Conservation (phyloP, 2,797 vertebrate species). For the Dallia pectoralis region DNA sequence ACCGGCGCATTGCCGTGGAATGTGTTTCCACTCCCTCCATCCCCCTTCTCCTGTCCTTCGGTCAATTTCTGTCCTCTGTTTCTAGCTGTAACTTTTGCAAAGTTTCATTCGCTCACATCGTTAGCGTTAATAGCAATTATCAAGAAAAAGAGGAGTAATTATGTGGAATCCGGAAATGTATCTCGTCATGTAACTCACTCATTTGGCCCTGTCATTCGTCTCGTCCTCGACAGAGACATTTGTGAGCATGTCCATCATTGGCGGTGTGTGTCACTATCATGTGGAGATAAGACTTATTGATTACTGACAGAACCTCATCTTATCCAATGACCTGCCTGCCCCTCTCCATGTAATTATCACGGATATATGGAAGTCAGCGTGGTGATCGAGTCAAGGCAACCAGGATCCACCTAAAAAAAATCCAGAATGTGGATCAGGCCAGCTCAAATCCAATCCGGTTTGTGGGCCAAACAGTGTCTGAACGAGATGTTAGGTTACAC, state of each 20-base stretch:
- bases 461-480: no score
- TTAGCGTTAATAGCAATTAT: no score
- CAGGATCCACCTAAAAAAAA: neutral
- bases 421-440: neutral
- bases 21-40: neutral
- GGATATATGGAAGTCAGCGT: neutral
- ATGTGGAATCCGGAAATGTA: no score
- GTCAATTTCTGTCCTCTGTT: neutral
- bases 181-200: no score
- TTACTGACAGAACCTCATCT: no score
- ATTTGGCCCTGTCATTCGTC: neutral
- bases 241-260: neutral
- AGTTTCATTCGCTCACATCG: no score
- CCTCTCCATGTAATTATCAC: no score
- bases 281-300: no score
- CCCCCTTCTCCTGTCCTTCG: no score
- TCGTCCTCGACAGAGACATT: neutral
- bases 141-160: no score
- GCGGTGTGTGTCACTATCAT: neutral
- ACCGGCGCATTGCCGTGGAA: neutral
- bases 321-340: no score
- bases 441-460: neutral
- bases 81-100: neutral
- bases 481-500: no score
- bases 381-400: neutral